Evolutionary conservation across 1,140 invertebrate genomes (phyloP), one percentile per base, ranked within the genome.

Genomic region (Maniola jurtina): DNA sequence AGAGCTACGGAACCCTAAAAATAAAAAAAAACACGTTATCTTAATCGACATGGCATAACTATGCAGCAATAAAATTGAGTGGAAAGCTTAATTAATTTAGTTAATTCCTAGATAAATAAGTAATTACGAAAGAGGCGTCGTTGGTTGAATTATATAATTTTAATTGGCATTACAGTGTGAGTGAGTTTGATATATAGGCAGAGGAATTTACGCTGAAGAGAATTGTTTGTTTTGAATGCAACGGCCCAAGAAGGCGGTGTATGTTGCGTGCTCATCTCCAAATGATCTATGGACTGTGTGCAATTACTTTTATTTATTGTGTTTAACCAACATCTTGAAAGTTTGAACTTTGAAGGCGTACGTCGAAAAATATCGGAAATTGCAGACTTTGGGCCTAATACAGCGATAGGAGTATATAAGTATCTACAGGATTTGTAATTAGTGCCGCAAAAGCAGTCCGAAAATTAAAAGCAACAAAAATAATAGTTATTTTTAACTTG

Each of bases 131-230:
- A 68, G 57, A 66, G 58, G 48, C 42, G 65, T 55, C 25, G 25
- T 25, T 25, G 25, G 55, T 61, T 72, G 72, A 77, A 74, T 83
- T 82, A 78, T 84, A 80, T 86, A 84, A 85, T 75, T 78, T 77
- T 85, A 83, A 83, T 86, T 86, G 81, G 71, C 68, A 76, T 50
- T 61, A 54, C 57, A 48, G 58, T 38, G 42, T 35, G 64, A 42
- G 52, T 54, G 40, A 40, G 48, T 67, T 60, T 67, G 65, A 67
- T 67, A 57, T 67, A 67, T 67, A 67, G 59, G 58, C 50, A 38
- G 64, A 57, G 52, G 42, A 42, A 55, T 38, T 66, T 48, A 56
- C 50, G 59, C 35, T 33, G 40, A 45, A 45, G 62, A 58, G 42
- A 56, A 68, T 66, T 75, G 72, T 71, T 76, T 73, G 64, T 57